Percentiles rank a stretch among this genome's conserved stretches.
Evolutionary conservation across 2,888 invertebrate species (phyloP).

Genomic region (Ectemnius continuus): DNA sequence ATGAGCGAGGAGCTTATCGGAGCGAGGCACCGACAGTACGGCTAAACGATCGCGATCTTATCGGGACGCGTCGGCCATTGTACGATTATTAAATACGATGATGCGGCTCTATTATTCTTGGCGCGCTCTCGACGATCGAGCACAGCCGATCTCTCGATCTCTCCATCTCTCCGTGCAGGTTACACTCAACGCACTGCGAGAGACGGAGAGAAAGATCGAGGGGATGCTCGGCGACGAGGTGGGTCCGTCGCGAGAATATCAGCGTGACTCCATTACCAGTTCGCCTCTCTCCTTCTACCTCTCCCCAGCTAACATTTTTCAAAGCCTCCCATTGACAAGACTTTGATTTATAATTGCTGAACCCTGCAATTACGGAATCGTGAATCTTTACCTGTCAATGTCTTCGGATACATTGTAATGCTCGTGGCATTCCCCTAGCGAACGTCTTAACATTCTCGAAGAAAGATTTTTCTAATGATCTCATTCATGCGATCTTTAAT

Average conservation of each 20-base stretch:
- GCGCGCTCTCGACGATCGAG: slow-evolving; percentile 59
- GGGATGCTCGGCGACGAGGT: slow-evolving; percentile 52
- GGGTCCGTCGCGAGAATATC: slow-evolving; percentile 43
- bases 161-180: slow-evolving; percentile 16
- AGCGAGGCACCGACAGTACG: slow-evolving; percentile 30
- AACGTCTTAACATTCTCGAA: no score
- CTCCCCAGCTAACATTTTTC: no score
- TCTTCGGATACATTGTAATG: no score
- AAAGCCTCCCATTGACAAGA: no score
- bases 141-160: slow-evolving; percentile 34
- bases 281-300: slow-evolving; percentile 20
- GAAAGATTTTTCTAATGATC: no score
- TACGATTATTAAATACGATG: slow-evolving; percentile 77
- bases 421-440: no score
- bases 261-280: slow-evolving; percentile 29
- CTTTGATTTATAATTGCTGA: no score
- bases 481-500: no score
- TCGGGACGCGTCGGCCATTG: slow-evolving; percentile 67
- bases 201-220: slow-evolving; percentile 48
- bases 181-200: slow-evolving; percentile 20
- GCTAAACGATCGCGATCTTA: slow-evolving; percentile 67
- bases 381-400: no score
- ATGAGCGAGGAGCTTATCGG: slow-evolving; percentile 59
- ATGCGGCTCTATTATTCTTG: slow-evolving; percentile 74
- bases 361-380: no score